phyloP scores from a whole-genome alignment of 37 sponge, comb jelly and placozoan genomes.

The Oopsacas minuta region DNA sequence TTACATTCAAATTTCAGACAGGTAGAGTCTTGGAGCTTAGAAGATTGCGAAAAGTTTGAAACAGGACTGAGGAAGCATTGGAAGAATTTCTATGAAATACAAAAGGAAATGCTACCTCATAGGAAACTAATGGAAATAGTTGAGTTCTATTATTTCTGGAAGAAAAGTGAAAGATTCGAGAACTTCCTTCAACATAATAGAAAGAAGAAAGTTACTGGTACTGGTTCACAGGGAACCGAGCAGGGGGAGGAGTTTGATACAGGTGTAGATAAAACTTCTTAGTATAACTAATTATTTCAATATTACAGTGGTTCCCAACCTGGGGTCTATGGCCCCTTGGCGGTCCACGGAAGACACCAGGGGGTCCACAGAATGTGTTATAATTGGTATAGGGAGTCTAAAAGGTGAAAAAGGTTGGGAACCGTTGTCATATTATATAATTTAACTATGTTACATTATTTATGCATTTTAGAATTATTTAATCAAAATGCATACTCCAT shows the following conservation, averaged over 20 bases:
- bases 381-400: too few relatives aligned
- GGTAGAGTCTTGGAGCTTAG: not conserved
- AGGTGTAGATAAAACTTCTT: not conserved
- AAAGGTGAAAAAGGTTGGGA: too few relatives aligned
- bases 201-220: not conserved
- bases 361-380: too few relatives aligned
- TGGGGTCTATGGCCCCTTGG: too few relatives aligned
- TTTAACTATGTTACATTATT: too few relatives aligned
- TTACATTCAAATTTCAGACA: not conserved
- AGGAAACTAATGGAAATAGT: not conserved
- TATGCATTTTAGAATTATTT: not conserved
- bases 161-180: slow-evolving; percentile 3
- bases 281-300: too few relatives aligned
- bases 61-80: not conserved
- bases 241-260: not conserved
- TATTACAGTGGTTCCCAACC: too few relatives aligned
- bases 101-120: not conserved
- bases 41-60: not conserved
- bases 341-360: too few relatives aligned
- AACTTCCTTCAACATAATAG: not conserved
- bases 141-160: slow-evolving; percentile 16
- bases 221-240: not conserved
- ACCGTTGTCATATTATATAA: too few relatives aligned
- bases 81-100: slow-evolving; percentile 14
- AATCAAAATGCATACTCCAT: not conserved